Evolutionary conservation across 1,140 invertebrate genomes (phyloP), one percentile per base, ranked within the genome.

Genomic region (Habropoda laboriosa): DNA sequence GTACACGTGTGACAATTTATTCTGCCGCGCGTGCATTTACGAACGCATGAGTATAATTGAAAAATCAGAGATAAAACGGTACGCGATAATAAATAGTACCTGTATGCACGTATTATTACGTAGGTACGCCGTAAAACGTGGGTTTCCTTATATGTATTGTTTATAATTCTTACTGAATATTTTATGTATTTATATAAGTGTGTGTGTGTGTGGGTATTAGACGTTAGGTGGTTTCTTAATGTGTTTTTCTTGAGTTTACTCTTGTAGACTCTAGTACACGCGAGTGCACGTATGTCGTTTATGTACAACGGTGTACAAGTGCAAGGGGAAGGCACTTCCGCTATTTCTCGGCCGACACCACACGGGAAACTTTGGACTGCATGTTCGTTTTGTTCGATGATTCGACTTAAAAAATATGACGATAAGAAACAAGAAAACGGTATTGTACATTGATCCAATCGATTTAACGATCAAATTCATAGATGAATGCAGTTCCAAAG

Each of bases 31-130:
- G 24, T 75, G 30, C 13, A 24, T 38, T 32, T 63, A n/a, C 30
- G 3, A 24, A 16, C 38, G 61, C 18, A 64, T 24, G 40, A 57
- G 87, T 91, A 92, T 90, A 92, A 80, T 27, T 90, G 89, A 90
- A 91, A 88, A 91, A 90, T 94, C 92, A 93, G 92, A 93, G 92
- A 94, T 92, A 93, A 91, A 94, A 94, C 93, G 93, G 91, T 94
- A 94, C 93, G 94, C 92, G 93, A 92, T 92, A 91, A 91, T 94
- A 93, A 93, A 93, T 94, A 93, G 88, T 92, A 92, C 88, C 88
- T 92, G 87, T 89, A 89, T 85, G 83, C 86, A 82, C 89, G 83
- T 89, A 89, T 82, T 80, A 75, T 85, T 30, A 32, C 18, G 24
- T 27, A 71, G 38, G 70, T 81, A 82, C 83, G 73, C 82, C 84